Base-by-base conservation (phyloP, 1,140 invertebrate genomes). In the Galleria mellonella region DNA sequence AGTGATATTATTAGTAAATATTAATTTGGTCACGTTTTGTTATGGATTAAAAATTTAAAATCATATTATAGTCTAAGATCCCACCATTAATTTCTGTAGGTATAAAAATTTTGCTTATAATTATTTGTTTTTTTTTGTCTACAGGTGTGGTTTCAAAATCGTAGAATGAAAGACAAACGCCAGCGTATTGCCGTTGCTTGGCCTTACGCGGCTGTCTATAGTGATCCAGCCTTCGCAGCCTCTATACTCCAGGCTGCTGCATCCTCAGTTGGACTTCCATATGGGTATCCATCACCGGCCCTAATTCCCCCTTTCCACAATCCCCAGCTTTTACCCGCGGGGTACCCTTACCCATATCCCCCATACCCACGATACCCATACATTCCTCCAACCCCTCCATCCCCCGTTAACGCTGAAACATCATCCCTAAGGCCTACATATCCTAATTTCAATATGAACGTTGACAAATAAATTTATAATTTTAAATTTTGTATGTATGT, bases 71-170 rank as follows among this genome's bases (percentile, higher is more conserved):
- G n/a, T n/a, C n/a, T n/a, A n/a, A n/a, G n/a, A n/a, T n/a, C n/a
- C n/a, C n/a, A n/a, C 17, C 6, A 23, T 23, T 3, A 2, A 23
- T 23, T 23, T 23, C 6, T 23, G 17, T 23, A 6, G 6, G 6
- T 2, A 3, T 23, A 23, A 23, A 23, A 23, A 2, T 23, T 23
- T 23, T n/a, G n/a, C n/a, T n/a, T 31, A 14, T 59, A 49, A 51
- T 27, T 27, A 50, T 8, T 10, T 46, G 36, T 50, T 33, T 62
- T 55, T 72, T 60, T 73, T 77, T 79, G 71, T 63, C 86, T 78
- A 0, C 87, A 97, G 96, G 97, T 99, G 2, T 99, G 98, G 98
- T 99, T 99, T 74, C 98, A 99, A 90, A 99, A 99, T 68, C 90
- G 98, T 9, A 89, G 98, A n/a, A 99, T 99, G 98, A 99, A 99